Conservation (phyloP, 2,888 invertebrate species). For the Acheta domesticus region DNA sequence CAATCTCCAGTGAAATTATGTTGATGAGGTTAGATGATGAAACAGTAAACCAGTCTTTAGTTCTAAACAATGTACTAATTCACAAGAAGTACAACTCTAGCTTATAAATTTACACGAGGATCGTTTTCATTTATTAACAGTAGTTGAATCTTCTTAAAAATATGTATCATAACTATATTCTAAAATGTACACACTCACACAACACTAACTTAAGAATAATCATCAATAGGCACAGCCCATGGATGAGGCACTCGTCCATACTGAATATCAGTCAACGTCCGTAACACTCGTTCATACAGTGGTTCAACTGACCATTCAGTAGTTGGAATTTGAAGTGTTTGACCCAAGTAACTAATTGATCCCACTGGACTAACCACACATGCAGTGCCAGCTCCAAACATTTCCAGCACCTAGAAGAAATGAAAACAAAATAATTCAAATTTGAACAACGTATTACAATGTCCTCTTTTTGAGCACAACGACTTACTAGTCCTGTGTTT, state of each 20-base stretch:
- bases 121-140: no score
- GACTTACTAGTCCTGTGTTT: no score
- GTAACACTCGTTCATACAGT: conserved; percentile 53
- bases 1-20: no score
- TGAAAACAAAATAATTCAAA: conserved; percentile 26
- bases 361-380: conserved; percentile 91
- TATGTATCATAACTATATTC: no score
- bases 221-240: conserved; percentile 66
- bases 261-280: conserved; percentile 81
- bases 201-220: not conserved
- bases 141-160: no score
- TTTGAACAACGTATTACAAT: not conserved
- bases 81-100: no score
- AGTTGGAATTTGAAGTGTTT: conserved; percentile 68
- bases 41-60: no score
- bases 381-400: conserved; percentile 98
- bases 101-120: no score
- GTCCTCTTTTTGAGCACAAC: not conserved
- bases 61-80: no score
- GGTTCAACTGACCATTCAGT: conserved; percentile 67
- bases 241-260: conserved; percentile 81
- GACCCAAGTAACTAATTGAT: conserved; percentile 73
- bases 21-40: no score
- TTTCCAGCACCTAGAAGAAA: conserved; percentile 75
- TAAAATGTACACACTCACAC: no score